Evolutionary conservation across 2,113 vertebrate species (phyloP).

Genomic region (Podarcis raffonei): DNA sequence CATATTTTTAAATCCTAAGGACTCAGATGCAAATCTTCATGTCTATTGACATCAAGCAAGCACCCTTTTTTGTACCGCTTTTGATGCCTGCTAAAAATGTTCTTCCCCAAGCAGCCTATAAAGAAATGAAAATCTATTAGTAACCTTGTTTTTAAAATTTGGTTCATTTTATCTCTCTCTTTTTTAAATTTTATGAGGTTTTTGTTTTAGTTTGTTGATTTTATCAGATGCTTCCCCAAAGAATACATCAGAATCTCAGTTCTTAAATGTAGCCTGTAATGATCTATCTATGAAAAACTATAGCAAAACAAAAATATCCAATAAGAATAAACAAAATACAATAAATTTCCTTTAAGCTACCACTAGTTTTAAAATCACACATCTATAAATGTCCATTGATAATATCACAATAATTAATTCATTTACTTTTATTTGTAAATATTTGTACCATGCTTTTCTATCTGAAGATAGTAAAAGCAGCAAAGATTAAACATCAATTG

Average conservation of each 20-base stretch:
- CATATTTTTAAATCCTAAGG: not conserved
- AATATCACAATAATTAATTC: not conserved
- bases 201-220: too few relatives aligned
- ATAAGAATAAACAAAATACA: not conserved
- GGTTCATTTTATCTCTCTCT: too few relatives aligned
- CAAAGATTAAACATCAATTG: too few relatives aligned
- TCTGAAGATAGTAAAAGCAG: not conserved
- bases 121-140: too few relatives aligned
- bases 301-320: not conserved
- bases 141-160: too few relatives aligned
- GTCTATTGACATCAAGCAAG: too few relatives aligned
- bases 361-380: not conserved
- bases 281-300: not conserved
- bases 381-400: not conserved
- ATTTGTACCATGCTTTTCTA: not conserved
- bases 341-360: not conserved
- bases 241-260: too few relatives aligned
- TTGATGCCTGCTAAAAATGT: not conserved
- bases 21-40: not conserved
- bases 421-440: not conserved
- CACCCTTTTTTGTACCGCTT: too few relatives aligned
- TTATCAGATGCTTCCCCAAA: too few relatives aligned
- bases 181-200: too few relatives aligned
- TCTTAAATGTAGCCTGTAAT: not conserved
- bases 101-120: too few relatives aligned